Conservation (phyloP, 2,113 vertebrate genomes). For the Nycticebus coucang region DNA sequence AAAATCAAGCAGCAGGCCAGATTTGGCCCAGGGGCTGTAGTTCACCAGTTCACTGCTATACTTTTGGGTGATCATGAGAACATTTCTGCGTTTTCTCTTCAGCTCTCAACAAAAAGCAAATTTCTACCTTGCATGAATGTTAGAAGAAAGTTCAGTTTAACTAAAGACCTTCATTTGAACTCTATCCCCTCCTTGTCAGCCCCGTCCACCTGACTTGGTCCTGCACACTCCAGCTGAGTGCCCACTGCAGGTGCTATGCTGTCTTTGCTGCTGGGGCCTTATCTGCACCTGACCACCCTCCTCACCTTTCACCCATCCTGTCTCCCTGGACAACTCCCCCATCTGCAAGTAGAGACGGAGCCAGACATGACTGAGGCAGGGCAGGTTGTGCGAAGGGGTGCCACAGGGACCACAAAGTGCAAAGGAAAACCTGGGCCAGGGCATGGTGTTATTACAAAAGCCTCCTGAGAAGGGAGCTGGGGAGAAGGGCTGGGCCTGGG, state of each 20-base stretch:
- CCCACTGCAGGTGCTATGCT: accelerated
- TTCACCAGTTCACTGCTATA: not conserved
- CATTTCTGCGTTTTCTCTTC: not conserved
- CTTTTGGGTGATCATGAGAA: not conserved
- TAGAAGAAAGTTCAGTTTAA: not conserved
- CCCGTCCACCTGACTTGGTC: accelerated
- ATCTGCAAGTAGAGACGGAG: not conserved
- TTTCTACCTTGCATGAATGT: not conserved
- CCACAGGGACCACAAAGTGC: not conserved
- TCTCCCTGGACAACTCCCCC: too few relatives aligned
- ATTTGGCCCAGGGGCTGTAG: not conserved
- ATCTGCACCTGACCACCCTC: not conserved
- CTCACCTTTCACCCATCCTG: too few relatives aligned
- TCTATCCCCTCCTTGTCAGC: not conserved
- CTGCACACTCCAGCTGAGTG: accelerated
- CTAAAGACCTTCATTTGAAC: not conserved
- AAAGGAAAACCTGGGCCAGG: not conserved
- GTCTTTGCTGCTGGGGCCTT: not conserved
- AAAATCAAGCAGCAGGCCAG: not conserved
- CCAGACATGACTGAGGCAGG: not conserved
- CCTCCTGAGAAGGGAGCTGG: too few relatives aligned
- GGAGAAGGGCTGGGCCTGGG: not conserved
- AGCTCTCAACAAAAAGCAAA: not conserved
- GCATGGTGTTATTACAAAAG: too few relatives aligned
- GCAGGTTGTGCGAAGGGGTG: not conserved